These are phyloP conservation scores for Speoplatyrhinus poulsoni DNA, from an alignment of 2,113 vertebrate genomes.

Conservation along the genomic window DNA sequence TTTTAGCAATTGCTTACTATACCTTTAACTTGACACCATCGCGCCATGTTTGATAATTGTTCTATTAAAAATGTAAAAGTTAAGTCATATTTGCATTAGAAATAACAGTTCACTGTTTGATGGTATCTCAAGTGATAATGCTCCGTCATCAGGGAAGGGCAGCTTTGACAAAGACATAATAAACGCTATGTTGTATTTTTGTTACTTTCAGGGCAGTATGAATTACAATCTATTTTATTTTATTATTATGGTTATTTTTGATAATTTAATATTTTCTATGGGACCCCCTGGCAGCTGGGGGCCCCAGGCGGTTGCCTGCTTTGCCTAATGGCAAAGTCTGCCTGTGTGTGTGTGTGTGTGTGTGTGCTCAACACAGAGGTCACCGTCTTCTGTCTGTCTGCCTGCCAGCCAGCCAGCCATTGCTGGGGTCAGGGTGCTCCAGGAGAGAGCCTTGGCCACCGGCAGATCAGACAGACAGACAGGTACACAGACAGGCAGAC, in stretches of 20 bases:
- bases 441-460: conserved; percentile 72
- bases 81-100: no score
- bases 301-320: no score
- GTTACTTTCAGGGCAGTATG: conserved; percentile 33
- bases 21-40: no score
- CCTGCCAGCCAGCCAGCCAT: conserved; percentile 60
- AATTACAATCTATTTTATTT: conserved; percentile 6
- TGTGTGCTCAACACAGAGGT: conserved; percentile 58
- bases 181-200: background rate
- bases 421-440: conserved; percentile 71
- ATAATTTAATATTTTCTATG: no score
- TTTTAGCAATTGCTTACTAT: no score
- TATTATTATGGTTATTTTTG: no score
- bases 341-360: conserved; percentile 49
- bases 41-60: no score
- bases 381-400: conserved; percentile 63
- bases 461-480: background rate
- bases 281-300: no score
- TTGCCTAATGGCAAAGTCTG: background rate
- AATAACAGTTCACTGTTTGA: no score
- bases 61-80: no score
- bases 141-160: background rate
- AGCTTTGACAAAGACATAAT: no score
- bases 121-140: no score
- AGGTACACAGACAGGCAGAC: conserved; percentile 54